phyloP scores from a whole-genome alignment of 37 sponge, comb jelly and placozoan species.

The Haliclona indistincta region DNA sequence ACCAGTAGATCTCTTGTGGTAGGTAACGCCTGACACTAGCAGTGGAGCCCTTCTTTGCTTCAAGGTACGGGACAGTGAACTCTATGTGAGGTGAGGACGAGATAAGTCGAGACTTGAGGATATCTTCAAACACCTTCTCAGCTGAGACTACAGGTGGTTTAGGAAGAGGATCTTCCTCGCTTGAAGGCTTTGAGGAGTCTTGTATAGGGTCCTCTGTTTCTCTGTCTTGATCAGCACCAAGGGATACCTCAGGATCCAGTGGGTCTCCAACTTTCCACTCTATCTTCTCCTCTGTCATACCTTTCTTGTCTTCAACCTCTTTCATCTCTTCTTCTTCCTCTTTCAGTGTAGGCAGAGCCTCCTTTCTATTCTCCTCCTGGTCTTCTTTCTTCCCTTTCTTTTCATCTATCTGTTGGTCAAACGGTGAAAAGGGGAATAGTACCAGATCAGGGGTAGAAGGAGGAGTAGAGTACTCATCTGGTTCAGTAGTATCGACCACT shows the following conservation, averaged over 20 bases:
- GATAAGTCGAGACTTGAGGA: conserved; percentile 35
- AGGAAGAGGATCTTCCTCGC: too few relatives aligned
- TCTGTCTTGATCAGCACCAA: too few relatives aligned
- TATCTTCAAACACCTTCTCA: conserved; percentile 23
- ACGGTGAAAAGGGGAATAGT: conserved; percentile 26
- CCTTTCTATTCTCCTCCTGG: too few relatives aligned
- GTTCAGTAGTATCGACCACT: neutral
- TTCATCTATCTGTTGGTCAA: too few relatives aligned
- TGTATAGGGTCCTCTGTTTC: too few relatives aligned
- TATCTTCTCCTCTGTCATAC: too few relatives aligned
- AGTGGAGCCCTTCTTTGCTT: conserved; percentile 11
- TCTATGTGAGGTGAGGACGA: conserved; percentile 63
- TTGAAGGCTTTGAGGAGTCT: too few relatives aligned
- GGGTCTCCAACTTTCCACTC: too few relatives aligned
- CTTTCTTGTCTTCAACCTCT: too few relatives aligned
- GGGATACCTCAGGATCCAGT: too few relatives aligned
- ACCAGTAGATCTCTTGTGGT: conserved; percentile 69
- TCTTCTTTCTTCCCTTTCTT: too few relatives aligned
- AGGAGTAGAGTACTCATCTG: neutral
- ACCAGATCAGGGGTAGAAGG: conserved; percentile 6
- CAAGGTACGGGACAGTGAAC: conserved; percentile 68
- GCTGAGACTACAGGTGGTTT: neutral
- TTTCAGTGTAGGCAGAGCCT: neutral
- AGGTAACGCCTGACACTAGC: conserved; percentile 62
- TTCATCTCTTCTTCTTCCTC: neutral